These are phyloP conservation scores for Ursus arctos DNA, from an alignment of 2,113 vertebrate species.

Conservation along the genomic window DNA sequence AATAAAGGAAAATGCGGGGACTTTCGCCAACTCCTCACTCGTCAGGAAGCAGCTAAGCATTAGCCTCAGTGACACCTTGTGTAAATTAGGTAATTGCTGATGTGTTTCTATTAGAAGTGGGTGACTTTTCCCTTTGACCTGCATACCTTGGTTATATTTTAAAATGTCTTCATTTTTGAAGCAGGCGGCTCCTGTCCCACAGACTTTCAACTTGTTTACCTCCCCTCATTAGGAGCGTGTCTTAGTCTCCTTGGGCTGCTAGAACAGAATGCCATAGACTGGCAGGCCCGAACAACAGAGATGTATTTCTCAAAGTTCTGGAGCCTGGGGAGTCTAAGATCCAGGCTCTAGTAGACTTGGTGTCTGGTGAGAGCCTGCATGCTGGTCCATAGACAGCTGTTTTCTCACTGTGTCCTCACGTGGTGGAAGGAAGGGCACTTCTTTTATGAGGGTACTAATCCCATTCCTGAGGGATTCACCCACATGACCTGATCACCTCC, in stretches of 20 bases:
- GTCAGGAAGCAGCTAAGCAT: constrained; percentile 60
- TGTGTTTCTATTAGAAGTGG: not conserved
- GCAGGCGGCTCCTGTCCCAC: not conserved
- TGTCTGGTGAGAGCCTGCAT: not conserved
- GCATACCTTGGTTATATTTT: not conserved
- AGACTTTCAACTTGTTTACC: not conserved
- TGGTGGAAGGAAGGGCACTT: not conserved
- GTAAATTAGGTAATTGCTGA: constrained; percentile 77
- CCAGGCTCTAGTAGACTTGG: not conserved
- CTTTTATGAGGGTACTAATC: not conserved
- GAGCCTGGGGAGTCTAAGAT: not conserved
- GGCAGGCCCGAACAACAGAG: not conserved
- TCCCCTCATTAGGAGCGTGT: not conserved
- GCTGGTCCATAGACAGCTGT: not conserved
- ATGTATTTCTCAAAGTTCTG: not conserved
- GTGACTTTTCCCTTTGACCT: not conserved
- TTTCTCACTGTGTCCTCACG: not conserved
- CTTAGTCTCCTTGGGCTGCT: not conserved
- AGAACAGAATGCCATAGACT: not conserved
- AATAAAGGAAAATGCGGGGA: constrained; percentile 70
- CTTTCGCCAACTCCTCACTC: constrained; percentile 21
- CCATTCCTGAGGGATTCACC: not conserved
- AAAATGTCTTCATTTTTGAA: not conserved
- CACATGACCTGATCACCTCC: not conserved
- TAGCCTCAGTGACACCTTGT: constrained; percentile 72